Conservation (phyloP, 2,888 invertebrate species). For the Pecten maximus region DNA sequence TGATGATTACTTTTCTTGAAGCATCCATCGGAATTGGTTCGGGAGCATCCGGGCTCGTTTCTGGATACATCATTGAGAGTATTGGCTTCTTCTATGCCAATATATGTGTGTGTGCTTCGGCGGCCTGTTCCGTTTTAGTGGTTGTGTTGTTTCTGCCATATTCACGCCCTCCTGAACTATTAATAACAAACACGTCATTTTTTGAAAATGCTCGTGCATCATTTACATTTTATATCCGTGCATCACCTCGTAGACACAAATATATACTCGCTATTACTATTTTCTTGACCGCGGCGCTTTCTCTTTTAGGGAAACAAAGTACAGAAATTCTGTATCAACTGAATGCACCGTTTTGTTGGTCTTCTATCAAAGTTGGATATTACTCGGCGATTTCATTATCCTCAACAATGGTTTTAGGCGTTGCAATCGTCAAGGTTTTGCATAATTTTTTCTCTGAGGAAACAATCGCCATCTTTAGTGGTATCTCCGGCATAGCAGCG, state of each 20-base stretch:
- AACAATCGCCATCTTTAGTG: conserved; percentile 55
- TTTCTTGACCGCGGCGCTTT: conserved; percentile 51
- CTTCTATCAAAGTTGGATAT: conserved; percentile 58
- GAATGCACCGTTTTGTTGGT: conserved; percentile 63
- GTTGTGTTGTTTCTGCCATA: conserved; percentile 54
- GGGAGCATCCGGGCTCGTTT: conserved; percentile 48
- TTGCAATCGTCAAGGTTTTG: conserved; percentile 51
- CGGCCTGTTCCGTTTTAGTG: conserved; percentile 46
- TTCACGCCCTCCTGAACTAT: conserved; percentile 48
- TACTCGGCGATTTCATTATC: conserved; percentile 52
- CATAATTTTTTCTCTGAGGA: conserved; percentile 57
- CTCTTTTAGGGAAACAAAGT: conserved; percentile 49
- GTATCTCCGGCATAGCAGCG: conserved; percentile 48
- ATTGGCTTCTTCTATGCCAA: conserved; percentile 54
- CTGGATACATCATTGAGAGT: conserved; percentile 57
- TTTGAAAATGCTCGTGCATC: conserved; percentile 55
- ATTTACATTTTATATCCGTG: conserved; percentile 53
- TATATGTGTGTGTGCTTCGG: conserved; percentile 41
- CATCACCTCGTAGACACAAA: conserved; percentile 52
- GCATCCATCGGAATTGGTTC: conserved; percentile 53
- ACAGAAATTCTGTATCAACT: conserved; percentile 60
- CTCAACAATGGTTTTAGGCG: conserved; percentile 52
- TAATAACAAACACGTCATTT: conserved; percentile 38
- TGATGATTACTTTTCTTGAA: conserved; percentile 58
- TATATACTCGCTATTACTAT: conserved; percentile 49